Conservation (phyloP, 2,888 invertebrate genomes). For the Malthinus flaveolus region DNA sequence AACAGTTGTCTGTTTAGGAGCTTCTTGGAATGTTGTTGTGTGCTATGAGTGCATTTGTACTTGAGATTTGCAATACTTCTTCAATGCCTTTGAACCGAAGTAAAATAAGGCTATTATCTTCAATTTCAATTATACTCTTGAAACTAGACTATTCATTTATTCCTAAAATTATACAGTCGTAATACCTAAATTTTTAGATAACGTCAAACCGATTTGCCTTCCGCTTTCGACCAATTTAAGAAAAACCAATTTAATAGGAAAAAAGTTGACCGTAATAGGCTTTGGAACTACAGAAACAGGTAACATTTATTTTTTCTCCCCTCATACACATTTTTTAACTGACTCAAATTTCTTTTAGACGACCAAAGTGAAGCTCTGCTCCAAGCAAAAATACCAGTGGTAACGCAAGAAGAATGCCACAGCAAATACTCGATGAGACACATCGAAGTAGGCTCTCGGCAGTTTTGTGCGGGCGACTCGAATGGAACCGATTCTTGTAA, state of each 20-base stretch:
- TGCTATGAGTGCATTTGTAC: no score
- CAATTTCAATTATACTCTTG: no score
- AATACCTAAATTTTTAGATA: conserved; percentile 43
- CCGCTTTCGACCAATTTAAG: conserved; percentile 47
- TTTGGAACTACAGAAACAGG: conserved; percentile 73
- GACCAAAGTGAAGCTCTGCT: conserved; percentile 47
- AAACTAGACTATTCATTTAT: no score
- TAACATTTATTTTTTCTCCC: conserved; percentile 45
- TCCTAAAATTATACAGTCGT: not conserved
- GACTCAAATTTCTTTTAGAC: no score
- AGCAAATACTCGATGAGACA: conserved; percentile 70
- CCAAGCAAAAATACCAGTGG: conserved; percentile 54
- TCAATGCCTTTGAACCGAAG: no score
- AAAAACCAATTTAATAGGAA: conserved; percentile 53
- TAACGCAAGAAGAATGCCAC: conserved; percentile 47
- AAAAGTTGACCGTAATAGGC: conserved; percentile 67
- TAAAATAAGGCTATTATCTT: no score
- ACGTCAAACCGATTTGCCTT: conserved; percentile 56
- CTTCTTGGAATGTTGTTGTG: no score
- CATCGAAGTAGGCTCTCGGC: conserved; percentile 39
- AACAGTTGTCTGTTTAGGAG: no score
- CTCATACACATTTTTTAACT: no score
- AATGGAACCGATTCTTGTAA: not conserved
- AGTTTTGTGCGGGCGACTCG: not conserved
- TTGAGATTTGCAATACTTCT: no score